Percentiles rank a stretch among this genome's conserved stretches.
phyloP scores from a whole-genome alignment of 2,888 invertebrate genomes.

The Elysia crispata region DNA sequence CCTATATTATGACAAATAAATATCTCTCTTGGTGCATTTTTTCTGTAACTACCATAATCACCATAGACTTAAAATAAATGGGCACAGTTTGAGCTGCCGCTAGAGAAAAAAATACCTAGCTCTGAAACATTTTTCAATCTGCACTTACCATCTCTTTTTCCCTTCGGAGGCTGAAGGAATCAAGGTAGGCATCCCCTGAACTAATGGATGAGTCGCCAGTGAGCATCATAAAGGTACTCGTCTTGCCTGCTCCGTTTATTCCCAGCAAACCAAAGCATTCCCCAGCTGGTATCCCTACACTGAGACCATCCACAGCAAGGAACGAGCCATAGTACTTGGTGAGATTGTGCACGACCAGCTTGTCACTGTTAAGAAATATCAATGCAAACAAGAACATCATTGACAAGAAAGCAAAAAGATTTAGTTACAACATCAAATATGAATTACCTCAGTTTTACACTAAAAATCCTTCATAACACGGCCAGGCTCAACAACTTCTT shows the following conservation, averaged over 20 bases:
- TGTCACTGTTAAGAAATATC: slow-evolving; percentile 34
- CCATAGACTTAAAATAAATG: no score
- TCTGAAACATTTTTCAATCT: neutral
- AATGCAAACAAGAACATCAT: neutral
- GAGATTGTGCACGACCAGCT: slow-evolving; percentile 39
- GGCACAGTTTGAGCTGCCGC: no score
- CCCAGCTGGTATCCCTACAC: slow-evolving; percentile 82
- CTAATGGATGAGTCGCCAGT: slow-evolving; percentile 80
- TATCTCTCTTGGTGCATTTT: no score
- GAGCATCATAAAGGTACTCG: slow-evolving; percentile 86
- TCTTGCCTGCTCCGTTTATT: slow-evolving; percentile 83
- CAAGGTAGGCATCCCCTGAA: slow-evolving; percentile 79
- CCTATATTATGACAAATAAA: no score
- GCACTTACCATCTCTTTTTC: slow-evolving; percentile 67
- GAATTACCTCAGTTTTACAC: no score
- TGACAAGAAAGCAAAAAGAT: no score
- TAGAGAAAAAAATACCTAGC: no score
- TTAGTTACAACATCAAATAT: no score
- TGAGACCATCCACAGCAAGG: slow-evolving; percentile 76
- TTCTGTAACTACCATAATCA: no score
- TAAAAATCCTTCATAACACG: neutral
- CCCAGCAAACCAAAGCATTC: slow-evolving; percentile 90
- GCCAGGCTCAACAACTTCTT: no score
- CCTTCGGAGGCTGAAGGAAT: slow-evolving; percentile 76
- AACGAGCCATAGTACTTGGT: slow-evolving; percentile 83